Base-by-base conservation (phyloP, 92 coral and sea anemone species). In the Desmophyllum pertusum region DNA sequence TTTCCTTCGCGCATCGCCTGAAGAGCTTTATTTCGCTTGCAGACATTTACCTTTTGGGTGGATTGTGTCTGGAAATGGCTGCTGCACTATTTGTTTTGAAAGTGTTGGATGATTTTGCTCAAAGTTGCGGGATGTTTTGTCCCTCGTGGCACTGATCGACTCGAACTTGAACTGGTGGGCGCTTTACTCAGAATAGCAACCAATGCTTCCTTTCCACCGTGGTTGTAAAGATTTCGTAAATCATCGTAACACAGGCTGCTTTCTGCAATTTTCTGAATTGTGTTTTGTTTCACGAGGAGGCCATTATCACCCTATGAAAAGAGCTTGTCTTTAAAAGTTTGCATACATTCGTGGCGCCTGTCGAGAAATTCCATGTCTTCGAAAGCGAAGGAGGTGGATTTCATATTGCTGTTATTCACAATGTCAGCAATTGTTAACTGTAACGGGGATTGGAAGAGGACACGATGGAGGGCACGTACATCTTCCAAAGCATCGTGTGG, bases 321-420 rank as follows among this genome's bases (percentile, higher is more conserved):
- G n/a, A n/a, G n/a, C n/a, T n/a, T n/a, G n/a, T n/a, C n/a, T n/a
- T n/a, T n/a, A n/a, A n/a, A n/a, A n/a, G n/a, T n/a, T n/a, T 77
- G 21, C 35, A 77, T 68, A 25, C 82, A 0, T 36, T 48, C 31
- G 82, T 77, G 82, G 41, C 82, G 70, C 27, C 33, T 70, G 82
- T 77, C 82, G 36, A 57, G 30, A 68, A 77, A 77, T 68, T 59
- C 33, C 82, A 77, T 77, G 71, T 77, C 70, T 59, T 59, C 30
- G 36, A 46, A 45, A 45, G 80, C 63, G 80, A 75, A 75, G 80
- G 57, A 46, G 80, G 80, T 63, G 57, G 65, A 75, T 59, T 68
- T 77, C 35, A 68, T 5, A 77, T 77, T 77, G 48, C 39, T 63
- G 46, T 48, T 75, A 14, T 75, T 63, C 14, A 40, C 80, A 15